Evolutionary conservation across 2,888 invertebrate genomes (phyloP).

Genomic region (Eulithis testata): DNA sequence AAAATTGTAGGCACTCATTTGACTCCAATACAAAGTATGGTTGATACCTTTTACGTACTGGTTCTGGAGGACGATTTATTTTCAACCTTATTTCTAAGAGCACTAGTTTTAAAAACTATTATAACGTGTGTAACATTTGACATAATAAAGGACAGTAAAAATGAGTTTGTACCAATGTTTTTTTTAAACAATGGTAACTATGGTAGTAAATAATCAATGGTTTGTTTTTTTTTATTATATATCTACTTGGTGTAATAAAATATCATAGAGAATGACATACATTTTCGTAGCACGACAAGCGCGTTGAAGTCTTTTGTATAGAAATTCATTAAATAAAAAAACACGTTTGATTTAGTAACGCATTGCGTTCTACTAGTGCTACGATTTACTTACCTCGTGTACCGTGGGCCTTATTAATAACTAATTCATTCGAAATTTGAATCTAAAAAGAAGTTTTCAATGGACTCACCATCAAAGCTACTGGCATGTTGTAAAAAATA

Average conservation of each 20-base stretch:
- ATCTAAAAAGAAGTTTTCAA: slow-evolving; percentile 32
- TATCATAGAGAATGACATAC: background rate
- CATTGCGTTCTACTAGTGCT: background rate
- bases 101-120: background rate
- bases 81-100: background rate
- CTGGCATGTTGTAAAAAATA: slow-evolving; percentile 57
- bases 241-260: background rate
- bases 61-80: background rate
- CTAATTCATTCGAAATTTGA: slow-evolving; percentile 37
- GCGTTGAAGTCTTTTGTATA: slow-evolving; percentile 29
- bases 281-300: background rate
- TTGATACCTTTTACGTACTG: background rate
- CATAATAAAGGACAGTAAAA: background rate
- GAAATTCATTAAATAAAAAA: too few relatives aligned
- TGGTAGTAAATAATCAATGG: slow-evolving; percentile 4
- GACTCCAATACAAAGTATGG: background rate
- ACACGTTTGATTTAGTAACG: background rate
- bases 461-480: slow-evolving; percentile 43
- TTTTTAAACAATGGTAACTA: background rate
- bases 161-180: background rate
- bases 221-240: too few relatives aligned
- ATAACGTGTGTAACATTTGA: too few relatives aligned
- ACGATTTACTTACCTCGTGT: slow-evolving; percentile 2
- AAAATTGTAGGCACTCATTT: slow-evolving; percentile 4
- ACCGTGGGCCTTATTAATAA: slow-evolving; percentile 7